Conservation (phyloP, 2,797 vertebrate genomes). For the Ctenochaetus hawaiiensis region DNA sequence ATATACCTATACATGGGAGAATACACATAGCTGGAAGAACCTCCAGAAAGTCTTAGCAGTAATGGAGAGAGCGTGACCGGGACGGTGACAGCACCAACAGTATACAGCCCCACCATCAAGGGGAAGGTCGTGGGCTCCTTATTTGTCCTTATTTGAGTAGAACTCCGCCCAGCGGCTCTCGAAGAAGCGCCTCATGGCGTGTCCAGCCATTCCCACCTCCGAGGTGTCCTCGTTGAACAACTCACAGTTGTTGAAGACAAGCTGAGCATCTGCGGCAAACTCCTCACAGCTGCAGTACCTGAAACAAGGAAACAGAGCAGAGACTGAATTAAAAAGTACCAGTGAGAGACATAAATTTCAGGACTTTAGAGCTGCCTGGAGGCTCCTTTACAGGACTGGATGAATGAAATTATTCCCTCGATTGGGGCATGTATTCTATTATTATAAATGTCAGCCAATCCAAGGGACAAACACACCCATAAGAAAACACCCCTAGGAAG, state of each 20-base stretch:
- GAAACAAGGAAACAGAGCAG: conserved; percentile 14
- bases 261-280: conserved; percentile 92
- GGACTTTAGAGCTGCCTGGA: not conserved
- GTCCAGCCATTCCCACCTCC: conserved; percentile 93
- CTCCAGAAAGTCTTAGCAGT: conserved; percentile 82
- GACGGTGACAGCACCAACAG: conserved; percentile 73
- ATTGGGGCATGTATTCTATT: not conserved
- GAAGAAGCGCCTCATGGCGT: conserved; percentile 93
- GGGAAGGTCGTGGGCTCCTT: conserved; percentile 44
- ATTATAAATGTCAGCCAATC: not conserved
- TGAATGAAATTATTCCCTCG: not conserved
- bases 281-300: conserved; percentile 95
- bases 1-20: conserved; percentile 83
- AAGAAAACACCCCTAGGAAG: not conserved
- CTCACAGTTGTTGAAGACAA: conserved; percentile 96
- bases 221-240: conserved; percentile 97
- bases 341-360: not conserved
- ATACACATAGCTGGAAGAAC: conserved; percentile 71
- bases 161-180: conserved; percentile 97
- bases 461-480: not conserved
- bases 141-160: conserved; percentile 91
- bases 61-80: conserved; percentile 63
- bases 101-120: conserved; percentile 62
- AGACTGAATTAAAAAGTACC: not conserved
- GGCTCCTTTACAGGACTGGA: not conserved